phyloP scores from a whole-genome alignment of 2,888 invertebrate genomes.

The Stomorhina lunata region DNA sequence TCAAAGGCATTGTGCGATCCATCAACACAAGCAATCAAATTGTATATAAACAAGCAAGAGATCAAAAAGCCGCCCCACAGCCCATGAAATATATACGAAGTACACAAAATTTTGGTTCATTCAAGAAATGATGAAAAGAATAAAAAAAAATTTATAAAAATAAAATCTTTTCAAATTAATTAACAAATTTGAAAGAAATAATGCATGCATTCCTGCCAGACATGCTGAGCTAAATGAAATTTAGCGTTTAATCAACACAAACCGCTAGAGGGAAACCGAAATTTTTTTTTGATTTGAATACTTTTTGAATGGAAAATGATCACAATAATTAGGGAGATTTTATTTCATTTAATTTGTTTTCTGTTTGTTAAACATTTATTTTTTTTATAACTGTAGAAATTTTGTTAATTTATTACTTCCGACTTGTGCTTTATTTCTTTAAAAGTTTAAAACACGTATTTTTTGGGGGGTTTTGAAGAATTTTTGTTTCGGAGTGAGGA shows the following conservation, averaged over 20 bases:
- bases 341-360: constrained; percentile 41
- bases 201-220: constrained; percentile 57
- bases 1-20: constrained; percentile 75
- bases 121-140: constrained; percentile 32
- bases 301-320: constrained; percentile 52
- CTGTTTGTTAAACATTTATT: neutral
- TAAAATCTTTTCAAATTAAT: constrained; percentile 62
- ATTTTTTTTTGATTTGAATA: too few species aligned
- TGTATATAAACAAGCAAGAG: constrained; percentile 80
- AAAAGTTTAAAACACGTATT: neutral
- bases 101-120: constrained; percentile 49
- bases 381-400: neutral
- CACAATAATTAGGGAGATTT: constrained; percentile 60
- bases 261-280: constrained; percentile 33
- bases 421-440: constrained; percentile 30
- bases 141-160: neutral
- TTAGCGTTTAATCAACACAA: constrained; percentile 64
- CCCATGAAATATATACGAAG: constrained; percentile 34
- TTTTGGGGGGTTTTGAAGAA: neutral
- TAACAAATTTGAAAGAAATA: constrained; percentile 66
- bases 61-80: constrained; percentile 76
- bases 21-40: constrained; percentile 80
- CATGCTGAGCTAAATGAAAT: constrained; percentile 63
- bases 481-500: neutral
- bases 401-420: constrained; percentile 63